Base-by-base conservation (phyloP, 2,797 vertebrate genomes). In the Lycodopsis pacificus region DNA sequence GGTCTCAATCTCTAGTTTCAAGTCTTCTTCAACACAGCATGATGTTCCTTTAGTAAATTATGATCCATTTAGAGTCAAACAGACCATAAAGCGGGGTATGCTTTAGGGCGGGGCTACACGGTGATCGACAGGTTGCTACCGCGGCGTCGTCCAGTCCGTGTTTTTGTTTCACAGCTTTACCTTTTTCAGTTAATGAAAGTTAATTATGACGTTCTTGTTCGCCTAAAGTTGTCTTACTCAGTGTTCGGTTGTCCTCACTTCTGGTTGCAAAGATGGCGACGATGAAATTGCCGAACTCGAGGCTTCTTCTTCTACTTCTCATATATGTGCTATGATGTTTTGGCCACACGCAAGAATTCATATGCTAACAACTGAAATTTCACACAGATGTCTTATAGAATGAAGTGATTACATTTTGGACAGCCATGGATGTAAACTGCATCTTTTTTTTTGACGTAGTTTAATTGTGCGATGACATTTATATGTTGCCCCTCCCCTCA, bases 401-500 rank as follows among this genome's bases (percentile, higher is more conserved):
- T 36, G 34, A 44, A 17, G 42, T 44, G 42, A 44, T 44, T 15
- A 46, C 36, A 11, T 38, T 38, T 38, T 38, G 9, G 36, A 38
- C 44, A 46, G 44, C 2, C 15, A 19, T 46, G 5, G 14, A 46
- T 44, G 42, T 44, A 5, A 44, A 44, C 14, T 44, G 42, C 42
- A 44, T 1, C 42, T 20, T n/a, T 49, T 27, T 8, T 10, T 44
- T 22, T 17, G 0, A 32, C 11, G 34, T 40, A 2, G 22, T 42
- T 56, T 12, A 64, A 40, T 12, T 48, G 22, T 12, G 7, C 20
- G n/a, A 68, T 69, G 57, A 58, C 32, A 46, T 79, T 49, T n/a
- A 63, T 36, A 9, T 30, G 25, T 64, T 72, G 25, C 34, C 65
- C 22, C 53, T 5, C 78, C 69, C 68, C 46, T 46, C 80, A 99